Base-by-base conservation (phyloP, 2,113 vertebrate species). In the Rhabdomys dilectus region DNA sequence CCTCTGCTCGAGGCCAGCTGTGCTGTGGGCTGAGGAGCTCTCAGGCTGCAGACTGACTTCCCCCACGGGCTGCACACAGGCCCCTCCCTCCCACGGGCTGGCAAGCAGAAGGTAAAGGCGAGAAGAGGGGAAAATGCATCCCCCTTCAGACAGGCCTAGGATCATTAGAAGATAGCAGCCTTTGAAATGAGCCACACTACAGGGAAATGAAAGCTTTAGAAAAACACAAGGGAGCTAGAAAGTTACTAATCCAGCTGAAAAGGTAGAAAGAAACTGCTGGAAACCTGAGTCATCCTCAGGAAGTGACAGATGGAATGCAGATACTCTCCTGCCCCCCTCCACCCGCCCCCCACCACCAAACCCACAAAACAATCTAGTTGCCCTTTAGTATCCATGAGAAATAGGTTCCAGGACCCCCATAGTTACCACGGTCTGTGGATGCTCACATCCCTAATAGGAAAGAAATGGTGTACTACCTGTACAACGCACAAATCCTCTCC, bases 1-100 rank as follows among this genome's bases (percentile, higher is more conserved):
- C 89, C 93, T 96, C 73, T 90, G 87, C 77, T 68, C 48, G 42
- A n/a, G 88, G 84, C 94, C 96, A 78, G 95, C 81, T 84, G 64
- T 26, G 64, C 51, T 34, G 31, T 5, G 31, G 29, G 48, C n/a
- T 0, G 0, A 5, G 0, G 21, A 36, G 48, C 13, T 5, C 9
- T 11, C 4, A 0, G 5, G 66, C 34, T 24, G 58, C 26, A 51
- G 39, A 9, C 56, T 85, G 68, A 42, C 10, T 51, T 51, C 51
- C 51, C 51, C 51, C 9, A 51, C 9, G 9, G 5, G 66, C 34
- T 24, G 51, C 26, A 48, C 36, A 9, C 56, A 88, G 68, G 48
- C 10, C 9, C 26, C 56, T 80, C 87, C 26, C 48, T 80, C 87
- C 26, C 48, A 34, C n/a, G 7, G 2, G 13, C 81, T 64, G 42